Conservation (phyloP, 1,140 invertebrate species). For the Idris sp. region DNA sequence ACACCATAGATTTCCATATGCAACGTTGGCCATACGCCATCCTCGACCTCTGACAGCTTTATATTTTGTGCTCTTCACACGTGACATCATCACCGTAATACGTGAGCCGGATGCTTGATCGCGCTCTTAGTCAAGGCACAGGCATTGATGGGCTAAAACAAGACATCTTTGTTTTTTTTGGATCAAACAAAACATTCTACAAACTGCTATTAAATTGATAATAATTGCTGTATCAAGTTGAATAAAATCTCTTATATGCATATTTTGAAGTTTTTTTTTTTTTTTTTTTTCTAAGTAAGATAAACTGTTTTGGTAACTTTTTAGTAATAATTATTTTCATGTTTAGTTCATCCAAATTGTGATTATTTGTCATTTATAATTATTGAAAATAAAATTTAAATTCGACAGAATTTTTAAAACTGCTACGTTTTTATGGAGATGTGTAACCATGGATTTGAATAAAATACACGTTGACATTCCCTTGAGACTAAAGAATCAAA, state of each 20-base stretch:
- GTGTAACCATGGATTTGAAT: no score
- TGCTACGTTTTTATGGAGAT: no score
- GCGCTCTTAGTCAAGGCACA: constrained; percentile 30
- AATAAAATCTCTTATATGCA: not conserved
- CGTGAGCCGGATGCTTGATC: constrained; percentile 72
- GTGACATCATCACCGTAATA: constrained; percentile 78
- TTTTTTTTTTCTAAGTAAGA: no score
- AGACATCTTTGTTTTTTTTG: constrained; percentile 38
- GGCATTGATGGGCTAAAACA: constrained; percentile 58
- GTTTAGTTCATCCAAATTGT: no score
- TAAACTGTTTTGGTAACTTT: no score
- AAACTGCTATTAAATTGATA: constrained; percentile 3
- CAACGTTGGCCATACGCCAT: constrained; percentile 58
- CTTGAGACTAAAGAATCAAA: no score
- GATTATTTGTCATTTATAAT: no score
- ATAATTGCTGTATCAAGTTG: not conserved
- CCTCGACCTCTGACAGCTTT: constrained; percentile 70
- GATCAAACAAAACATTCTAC: constrained; percentile 30
- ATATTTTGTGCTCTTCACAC: constrained; percentile 76
- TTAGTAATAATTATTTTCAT: no score
- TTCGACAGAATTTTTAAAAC: no score
- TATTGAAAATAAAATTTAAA: no score
- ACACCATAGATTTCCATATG: constrained; percentile 66
- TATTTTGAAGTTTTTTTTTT: no score
- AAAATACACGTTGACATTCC: no score